Conservation (phyloP, 2,113 vertebrate species). For the Cryptomyrus ogoouensis region DNA sequence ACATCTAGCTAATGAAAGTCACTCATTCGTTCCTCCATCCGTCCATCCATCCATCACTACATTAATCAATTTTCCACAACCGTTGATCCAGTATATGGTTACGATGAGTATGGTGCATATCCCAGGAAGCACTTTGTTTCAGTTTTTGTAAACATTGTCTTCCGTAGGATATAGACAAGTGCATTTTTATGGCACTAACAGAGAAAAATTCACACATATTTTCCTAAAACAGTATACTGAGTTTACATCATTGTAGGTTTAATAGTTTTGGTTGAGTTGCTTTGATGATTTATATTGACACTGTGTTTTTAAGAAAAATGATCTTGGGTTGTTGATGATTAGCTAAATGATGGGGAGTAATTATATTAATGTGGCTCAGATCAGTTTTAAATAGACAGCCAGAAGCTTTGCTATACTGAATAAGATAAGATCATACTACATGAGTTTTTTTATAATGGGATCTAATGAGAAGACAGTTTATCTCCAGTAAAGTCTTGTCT, state of each 20-base stretch:
- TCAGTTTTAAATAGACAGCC: background rate
- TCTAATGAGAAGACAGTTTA: background rate
- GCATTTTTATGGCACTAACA: slow-evolving; percentile 37
- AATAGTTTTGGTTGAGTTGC: background rate
- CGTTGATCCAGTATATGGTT: background rate
- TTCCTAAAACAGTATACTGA: background rate
- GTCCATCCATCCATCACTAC: background rate
- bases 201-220: slow-evolving; percentile 4
- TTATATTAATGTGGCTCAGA: background rate
- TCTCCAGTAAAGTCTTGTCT: background rate
- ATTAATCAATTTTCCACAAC: background rate
- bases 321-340: background rate
- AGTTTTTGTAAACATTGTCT: background rate
- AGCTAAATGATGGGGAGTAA: background rate
- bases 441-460: background rate
- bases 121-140: background rate
- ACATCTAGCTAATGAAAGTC: background rate
- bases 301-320: background rate
- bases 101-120: background rate
- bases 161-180: slow-evolving; percentile 20
- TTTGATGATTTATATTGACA: background rate
- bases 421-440: background rate
- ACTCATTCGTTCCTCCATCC: background rate
- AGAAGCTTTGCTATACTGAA: background rate
- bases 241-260: background rate